Conservation (phyloP, 2,113 vertebrate genomes). For the Saccopteryx bilineata region DNA sequence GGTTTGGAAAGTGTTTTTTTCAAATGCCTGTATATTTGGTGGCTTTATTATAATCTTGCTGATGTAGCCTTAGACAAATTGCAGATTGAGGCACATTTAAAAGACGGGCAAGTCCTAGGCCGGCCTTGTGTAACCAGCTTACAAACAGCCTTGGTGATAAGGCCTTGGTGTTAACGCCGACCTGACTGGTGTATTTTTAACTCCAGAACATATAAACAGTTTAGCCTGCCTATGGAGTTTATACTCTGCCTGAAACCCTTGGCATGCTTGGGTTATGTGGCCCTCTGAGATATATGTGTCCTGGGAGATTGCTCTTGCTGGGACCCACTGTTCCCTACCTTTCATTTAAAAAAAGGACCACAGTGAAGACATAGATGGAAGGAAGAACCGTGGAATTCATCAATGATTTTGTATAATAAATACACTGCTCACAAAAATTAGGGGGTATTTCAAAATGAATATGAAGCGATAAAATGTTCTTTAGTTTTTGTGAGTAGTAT, state of each 20-base stretch:
- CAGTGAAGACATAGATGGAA: neutral
- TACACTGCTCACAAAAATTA: neutral
- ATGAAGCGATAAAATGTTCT: too few relatives aligned
- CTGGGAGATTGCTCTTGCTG: slow-evolving; percentile 1
- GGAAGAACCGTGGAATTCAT: neutral
- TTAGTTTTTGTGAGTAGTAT: too few relatives aligned
- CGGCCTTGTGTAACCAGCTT: slow-evolving; percentile 74
- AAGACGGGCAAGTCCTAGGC: slow-evolving; percentile 54
- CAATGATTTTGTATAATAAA: neutral
- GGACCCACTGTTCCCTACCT: neutral
- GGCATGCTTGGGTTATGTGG: slow-evolving; percentile 46
- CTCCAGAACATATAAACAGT: slow-evolving; percentile 82
- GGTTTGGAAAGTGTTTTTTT: slow-evolving; percentile 87
- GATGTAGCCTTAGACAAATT: slow-evolving; percentile 79
- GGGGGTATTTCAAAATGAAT: too few relatives aligned
- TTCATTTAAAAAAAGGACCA: neutral
- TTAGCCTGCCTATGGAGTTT: slow-evolving; percentile 64
- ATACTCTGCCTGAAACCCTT: slow-evolving; percentile 44
- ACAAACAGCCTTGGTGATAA: slow-evolving; percentile 74
- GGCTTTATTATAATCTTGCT: slow-evolving; percentile 85
- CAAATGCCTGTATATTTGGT: slow-evolving; percentile 84
- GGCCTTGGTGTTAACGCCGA: slow-evolving; percentile 81
- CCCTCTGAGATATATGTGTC: slow-evolving; percentile 5
- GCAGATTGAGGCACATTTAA: slow-evolving; percentile 68
- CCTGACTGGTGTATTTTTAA: slow-evolving; percentile 80